Evolutionary conservation across 1,140 invertebrate species (phyloP), one percentile per base, ranked within the genome.

Genomic region (Brachionus manjavacas): DNA sequence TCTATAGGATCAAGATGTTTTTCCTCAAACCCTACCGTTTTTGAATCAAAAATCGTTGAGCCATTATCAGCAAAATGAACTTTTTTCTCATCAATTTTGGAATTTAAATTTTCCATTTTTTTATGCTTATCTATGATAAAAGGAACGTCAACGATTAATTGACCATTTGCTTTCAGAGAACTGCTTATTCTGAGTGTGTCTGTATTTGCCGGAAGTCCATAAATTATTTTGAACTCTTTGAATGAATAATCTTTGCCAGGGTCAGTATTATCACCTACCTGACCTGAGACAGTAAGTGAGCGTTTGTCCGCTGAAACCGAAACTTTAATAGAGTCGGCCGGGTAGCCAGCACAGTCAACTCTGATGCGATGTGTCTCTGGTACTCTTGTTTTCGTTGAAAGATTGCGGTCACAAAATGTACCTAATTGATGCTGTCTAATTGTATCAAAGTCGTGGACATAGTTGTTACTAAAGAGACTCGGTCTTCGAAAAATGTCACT

Each of bases 271-370:
- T 80, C 25, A 16, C 46, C 78, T 20, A 60, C 78, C 4, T 4
- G 12, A 8, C 16, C 78, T 8, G 9, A 16, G 8, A 80, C 78
- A 35, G 12, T 64, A n/a, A 80, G 8, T n/a, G 14, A 16, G 3
- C 9, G 31, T 55, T 80, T 80, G 46, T 80, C 78, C 6, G 23
- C 20, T 55, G 49, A 60, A 39, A 80, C 3, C 3, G 4, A 14
- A 4, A 23, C 49, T 39, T 80, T 80, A 8, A 80, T 12, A 1
- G 78, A 80, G 39, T 80, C 39, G 11, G 43, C 7, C n/a, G 25
- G n/a, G 35, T 52, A 80, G 16, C 78, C 78, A 6, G 20, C n/a
- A 41, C 78, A 80, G 23, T 80, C 78, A n/a, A 80, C 46, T 31
- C 12, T 12, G 8, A 80, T 64, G n/a, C 78, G 23, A 41, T 60